Evolutionary conservation across 2,888 invertebrate genomes (phyloP).

Genomic region (Rapana venosa): DNA sequence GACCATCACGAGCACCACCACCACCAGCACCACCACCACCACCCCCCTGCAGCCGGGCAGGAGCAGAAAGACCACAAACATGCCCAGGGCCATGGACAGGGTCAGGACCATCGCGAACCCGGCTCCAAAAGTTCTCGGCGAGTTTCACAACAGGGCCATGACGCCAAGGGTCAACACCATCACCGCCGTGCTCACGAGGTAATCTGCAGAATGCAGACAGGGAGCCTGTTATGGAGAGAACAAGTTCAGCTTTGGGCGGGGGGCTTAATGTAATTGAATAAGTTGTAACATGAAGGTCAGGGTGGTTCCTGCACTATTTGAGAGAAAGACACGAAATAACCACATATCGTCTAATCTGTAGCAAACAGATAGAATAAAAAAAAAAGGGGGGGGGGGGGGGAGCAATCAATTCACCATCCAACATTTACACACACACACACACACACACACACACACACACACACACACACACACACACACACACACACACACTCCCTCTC

Average conservation of each 20-base stretch:
- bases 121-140: background rate
- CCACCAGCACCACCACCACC: slow-evolving; percentile 41
- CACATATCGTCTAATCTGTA: too few relatives aligned
- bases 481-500: background rate
- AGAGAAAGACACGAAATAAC: too few relatives aligned
- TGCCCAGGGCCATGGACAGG: background rate
- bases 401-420: too few relatives aligned
- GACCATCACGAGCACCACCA: slow-evolving; percentile 45
- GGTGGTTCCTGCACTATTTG: too few relatives aligned
- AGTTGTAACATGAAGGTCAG: too few relatives aligned
- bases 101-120: background rate
- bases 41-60: background rate
- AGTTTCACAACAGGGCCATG: slow-evolving; percentile 28
- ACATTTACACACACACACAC: background rate
- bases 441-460: background rate
- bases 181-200: slow-evolving; percentile 23
- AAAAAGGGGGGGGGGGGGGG: too few relatives aligned
- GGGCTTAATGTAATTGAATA: too few relatives aligned
- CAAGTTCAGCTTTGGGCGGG: too few relatives aligned
- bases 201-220: background rate
- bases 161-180: slow-evolving; percentile 37
- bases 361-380: too few relatives aligned
- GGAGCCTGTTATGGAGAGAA: too few relatives aligned
- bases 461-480: background rate
- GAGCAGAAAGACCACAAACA: background rate